phyloP scores from a whole-genome alignment of 2,797 vertebrate species.

The Melanotaenia boesemani region DNA sequence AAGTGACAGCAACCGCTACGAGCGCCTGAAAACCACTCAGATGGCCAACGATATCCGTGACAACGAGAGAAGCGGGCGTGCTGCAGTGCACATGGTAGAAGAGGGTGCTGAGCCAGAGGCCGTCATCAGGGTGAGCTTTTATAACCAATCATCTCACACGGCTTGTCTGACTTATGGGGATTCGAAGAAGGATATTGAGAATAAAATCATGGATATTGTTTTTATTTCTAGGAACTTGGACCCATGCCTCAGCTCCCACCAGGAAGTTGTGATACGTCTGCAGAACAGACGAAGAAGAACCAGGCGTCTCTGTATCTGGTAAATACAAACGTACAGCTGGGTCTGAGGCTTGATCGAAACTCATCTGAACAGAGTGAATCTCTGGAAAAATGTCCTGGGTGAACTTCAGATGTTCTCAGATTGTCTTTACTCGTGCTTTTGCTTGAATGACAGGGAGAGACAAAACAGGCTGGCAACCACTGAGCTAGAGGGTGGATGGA shows the following conservation, averaged over 20 bases:
- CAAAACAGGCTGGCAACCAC: background rate
- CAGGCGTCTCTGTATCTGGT: constrained; percentile 78
- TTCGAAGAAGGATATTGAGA: background rate
- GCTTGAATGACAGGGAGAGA: background rate
- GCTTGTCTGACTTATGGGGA: background rate
- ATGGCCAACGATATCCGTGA: constrained; percentile 80
- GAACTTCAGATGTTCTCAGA: background rate
- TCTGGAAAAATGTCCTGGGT: background rate
- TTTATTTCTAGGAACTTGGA: constrained; percentile 77
- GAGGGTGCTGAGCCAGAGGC: constrained; percentile 75
- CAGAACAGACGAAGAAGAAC: constrained; percentile 51
- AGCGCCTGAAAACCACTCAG: constrained; percentile 75
- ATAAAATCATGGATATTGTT: background rate
- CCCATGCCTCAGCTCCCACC: constrained; percentile 68
- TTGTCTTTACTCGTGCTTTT: background rate
- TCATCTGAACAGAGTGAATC: background rate
- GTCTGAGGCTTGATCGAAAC: too few relatives aligned
- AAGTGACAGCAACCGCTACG: constrained; percentile 72
- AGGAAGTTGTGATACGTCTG: constrained; percentile 27
- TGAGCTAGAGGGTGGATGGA: too few relatives aligned
- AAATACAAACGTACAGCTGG: constrained; percentile 9
- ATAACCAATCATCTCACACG: background rate
- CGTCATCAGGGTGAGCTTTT: constrained; percentile 65
- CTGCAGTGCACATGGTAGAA: constrained; percentile 56
- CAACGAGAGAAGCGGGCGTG: constrained; percentile 77